A percentile compares a stretch with the other conserved stretches of the same genome.
Conservation (phyloP, 2,888 invertebrate species). For the Melipona bicolor region DNA sequence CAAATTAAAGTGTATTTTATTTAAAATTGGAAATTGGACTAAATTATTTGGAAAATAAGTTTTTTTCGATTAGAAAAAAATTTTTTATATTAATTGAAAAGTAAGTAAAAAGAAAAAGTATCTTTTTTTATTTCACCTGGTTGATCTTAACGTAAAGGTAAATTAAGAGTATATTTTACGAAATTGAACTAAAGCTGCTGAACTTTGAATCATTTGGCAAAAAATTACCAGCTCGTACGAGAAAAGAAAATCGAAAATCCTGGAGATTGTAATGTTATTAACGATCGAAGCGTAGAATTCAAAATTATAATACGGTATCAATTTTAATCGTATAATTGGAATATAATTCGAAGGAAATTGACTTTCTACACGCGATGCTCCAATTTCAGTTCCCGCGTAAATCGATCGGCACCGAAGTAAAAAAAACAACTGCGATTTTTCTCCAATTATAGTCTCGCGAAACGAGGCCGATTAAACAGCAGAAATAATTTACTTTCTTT, state of each 20-base stretch:
- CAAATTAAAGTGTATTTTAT: too few species aligned
- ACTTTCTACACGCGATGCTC: not conserved
- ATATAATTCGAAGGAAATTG: not conserved
- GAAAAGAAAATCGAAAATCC: not conserved
- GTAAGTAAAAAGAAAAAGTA: too few species aligned
- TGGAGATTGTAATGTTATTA: not conserved
- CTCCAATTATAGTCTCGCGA: not conserved
- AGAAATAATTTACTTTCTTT: constrained; percentile 19
- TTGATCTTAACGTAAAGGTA: too few species aligned
- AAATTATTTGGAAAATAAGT: too few species aligned
- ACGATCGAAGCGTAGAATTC: not conserved
- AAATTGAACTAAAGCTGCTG: too few species aligned
- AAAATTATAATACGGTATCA: not conserved
- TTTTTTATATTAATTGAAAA: too few species aligned
- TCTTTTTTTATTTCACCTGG: too few species aligned
- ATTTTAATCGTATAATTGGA: not conserved
- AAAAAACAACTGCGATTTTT: not conserved
- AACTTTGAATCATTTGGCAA: too few species aligned
- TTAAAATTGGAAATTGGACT: too few species aligned
- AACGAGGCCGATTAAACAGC: constrained; percentile 4
- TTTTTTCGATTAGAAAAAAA: too few species aligned
- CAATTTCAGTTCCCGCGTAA: not conserved
- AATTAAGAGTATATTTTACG: too few species aligned
- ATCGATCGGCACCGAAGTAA: not conserved
- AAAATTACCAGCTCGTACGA: not conserved